These are phyloP conservation scores for Polypterus senegalus DNA, from an alignment of 2,113 vertebrate species.

Conservation along the genomic window DNA sequence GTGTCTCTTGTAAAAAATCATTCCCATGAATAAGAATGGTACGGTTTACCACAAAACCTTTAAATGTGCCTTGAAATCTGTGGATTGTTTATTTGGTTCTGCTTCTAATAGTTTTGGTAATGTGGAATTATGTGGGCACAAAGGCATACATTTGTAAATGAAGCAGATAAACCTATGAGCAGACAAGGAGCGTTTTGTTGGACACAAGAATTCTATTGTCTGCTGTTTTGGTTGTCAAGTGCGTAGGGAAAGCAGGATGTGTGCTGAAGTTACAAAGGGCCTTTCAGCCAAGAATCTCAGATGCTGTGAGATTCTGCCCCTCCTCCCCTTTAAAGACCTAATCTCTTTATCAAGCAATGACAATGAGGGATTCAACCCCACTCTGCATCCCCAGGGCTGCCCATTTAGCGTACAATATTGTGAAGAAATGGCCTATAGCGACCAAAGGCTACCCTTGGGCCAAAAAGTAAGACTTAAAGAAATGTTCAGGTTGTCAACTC, in stretches of 20 bases:
- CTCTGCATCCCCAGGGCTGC: slow-evolving; percentile 44
- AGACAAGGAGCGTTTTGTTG: slow-evolving; percentile 85
- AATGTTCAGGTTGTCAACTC: slow-evolving; percentile 36
- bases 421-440: slow-evolving; percentile 44
- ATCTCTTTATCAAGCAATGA: slow-evolving; percentile 76
- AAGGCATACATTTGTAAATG: slow-evolving; percentile 92
- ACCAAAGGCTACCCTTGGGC: slow-evolving; percentile 35
- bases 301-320: slow-evolving; percentile 70
- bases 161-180: slow-evolving; percentile 72
- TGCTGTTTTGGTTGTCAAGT: slow-evolving; percentile 69
- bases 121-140: slow-evolving; percentile 67
- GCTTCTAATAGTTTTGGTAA: slow-evolving; percentile 60
- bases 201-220: slow-evolving; percentile 82
- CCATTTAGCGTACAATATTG: slow-evolving; percentile 44
- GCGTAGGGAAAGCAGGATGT: slow-evolving; percentile 76
- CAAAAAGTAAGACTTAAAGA: slow-evolving; percentile 23
- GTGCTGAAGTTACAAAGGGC: slow-evolving; percentile 74
- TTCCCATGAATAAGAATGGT: slow-evolving; percentile 18
- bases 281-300: slow-evolving; percentile 69
- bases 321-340: slow-evolving; percentile 67
- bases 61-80: slow-evolving; percentile 42
- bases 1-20: too few relatives aligned
- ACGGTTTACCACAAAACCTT: slow-evolving; percentile 20
- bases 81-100: slow-evolving; percentile 78
- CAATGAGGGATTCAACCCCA: slow-evolving; percentile 73